These are phyloP conservation scores for Nothobranchius kuhntae DNA, from an alignment of 2,113 vertebrate species.

Conservation along the genomic window DNA sequence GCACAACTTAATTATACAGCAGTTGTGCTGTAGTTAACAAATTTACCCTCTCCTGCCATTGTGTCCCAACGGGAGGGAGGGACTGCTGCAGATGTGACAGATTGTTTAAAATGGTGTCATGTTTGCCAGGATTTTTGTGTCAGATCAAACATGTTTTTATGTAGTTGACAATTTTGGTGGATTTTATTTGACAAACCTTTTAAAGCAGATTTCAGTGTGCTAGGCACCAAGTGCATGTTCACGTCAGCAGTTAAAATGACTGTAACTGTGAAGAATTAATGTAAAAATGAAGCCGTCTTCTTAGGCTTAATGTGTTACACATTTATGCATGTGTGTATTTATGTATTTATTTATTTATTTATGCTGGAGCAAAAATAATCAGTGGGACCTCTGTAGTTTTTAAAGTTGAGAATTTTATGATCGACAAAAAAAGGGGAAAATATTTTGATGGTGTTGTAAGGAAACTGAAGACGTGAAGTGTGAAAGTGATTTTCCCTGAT, in stretches of 20 bases:
- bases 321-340: no score
- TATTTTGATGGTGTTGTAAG: constrained; percentile 14
- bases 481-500: no score
- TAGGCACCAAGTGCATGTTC: constrained; percentile 4
- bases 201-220: constrained; percentile 7
- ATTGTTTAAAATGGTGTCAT: constrained; percentile 53
- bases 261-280: no score
- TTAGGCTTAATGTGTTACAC: constrained; percentile 3
- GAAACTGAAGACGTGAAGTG: not conserved
- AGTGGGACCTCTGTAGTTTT: not conserved
- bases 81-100: constrained; percentile 45
- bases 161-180: constrained; percentile 7
- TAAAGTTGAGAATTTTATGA: constrained; percentile 12
- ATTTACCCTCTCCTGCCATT: constrained; percentile 67
- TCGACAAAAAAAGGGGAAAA: not conserved
- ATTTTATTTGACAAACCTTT: constrained; percentile 37
- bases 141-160: constrained; percentile 15
- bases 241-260: constrained; percentile 13
- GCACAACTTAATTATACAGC: constrained; percentile 69
- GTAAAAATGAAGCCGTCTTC: not conserved
- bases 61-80: constrained; percentile 41
- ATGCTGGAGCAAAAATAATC: not conserved
- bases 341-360: no score
- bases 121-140: constrained; percentile 53
- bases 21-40: constrained; percentile 70